These are phyloP conservation scores for Vombatus ursinus DNA, from an alignment of 2,113 vertebrate genomes.

Conservation along the genomic window DNA sequence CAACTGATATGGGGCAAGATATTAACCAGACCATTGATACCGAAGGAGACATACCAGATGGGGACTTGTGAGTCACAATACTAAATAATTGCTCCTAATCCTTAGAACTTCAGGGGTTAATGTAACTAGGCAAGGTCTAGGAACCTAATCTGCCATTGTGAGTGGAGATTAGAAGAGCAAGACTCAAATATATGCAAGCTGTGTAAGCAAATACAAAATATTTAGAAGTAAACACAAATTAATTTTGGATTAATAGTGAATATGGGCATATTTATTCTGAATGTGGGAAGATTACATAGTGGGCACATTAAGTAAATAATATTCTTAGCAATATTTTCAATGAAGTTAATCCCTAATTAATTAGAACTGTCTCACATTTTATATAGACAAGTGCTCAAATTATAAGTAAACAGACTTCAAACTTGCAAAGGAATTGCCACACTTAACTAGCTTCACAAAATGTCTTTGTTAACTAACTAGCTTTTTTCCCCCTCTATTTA, in stretches of 20 bases:
- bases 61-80: background rate
- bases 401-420: background rate
- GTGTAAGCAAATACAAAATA: no score
- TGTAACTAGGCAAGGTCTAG: background rate
- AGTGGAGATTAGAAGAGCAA: background rate
- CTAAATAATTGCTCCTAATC: background rate
- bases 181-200: no score
- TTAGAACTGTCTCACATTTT: background rate
- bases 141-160: background rate
- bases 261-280: no score
- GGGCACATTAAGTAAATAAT: background rate
- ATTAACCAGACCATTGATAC: no score
- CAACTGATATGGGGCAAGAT: no score
- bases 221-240: no score
- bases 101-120: background rate
- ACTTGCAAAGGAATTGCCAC: background rate
- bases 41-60: background rate
- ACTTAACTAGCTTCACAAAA: background rate
- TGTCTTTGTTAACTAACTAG: background rate
- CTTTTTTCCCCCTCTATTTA: no score
- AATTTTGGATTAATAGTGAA: no score
- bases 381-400: background rate
- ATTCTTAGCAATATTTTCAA: constrained; percentile 2
- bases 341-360: background rate
- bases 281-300: background rate